Base-by-base conservation (phyloP, 2,888 invertebrate species). In the Tinea semifulvella region DNA sequence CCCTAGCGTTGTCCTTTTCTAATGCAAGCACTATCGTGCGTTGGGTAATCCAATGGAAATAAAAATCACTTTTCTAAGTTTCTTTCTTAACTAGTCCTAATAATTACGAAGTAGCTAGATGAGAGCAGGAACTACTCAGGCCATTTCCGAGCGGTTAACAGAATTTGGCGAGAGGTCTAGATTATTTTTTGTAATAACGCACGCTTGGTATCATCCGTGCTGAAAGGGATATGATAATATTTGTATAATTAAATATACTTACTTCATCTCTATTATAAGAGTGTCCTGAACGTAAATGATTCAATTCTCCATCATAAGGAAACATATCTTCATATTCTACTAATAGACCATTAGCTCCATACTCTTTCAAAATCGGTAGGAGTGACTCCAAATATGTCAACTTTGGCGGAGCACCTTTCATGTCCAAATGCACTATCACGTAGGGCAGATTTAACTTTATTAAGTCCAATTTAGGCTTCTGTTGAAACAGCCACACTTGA, bases 291-390 rank as follows among this genome's bases (percentile, higher is more conserved):
- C 86, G 82, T 28, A 91, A 68, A 51, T 84, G 84, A 19, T 63
- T 63, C 5, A 91, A 64, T 5, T 60, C 62, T 0, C 85, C 88
- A 22, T 76, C 65, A 61, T 88, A 94, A 0, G 94, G 93, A 66
- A 94, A 94, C 89, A 90, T 92, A 56, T 94, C 94, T 64, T 94
- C 94, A 61, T 94, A 94, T 60, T 94, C 94, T 25, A 94, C 77
- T 3, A 94, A 69, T 10, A 94, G 60, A 1, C 91, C 92, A 17
- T 89, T 93, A 0, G 88, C 91, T n/a, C 92, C 89, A 28, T 88
- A 60, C 17, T 71, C 70, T 42, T 75, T 80, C 6, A 92, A 59
- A 47, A 86, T 65, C 1, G 85, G 85, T 46, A 93, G 82, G 0
- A 94, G 52, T 6, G 82, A 68, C 43, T 75, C 62, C 46, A 87